Conservation (phyloP, 2,113 vertebrate genomes). For the Mirounga angustirostris region DNA sequence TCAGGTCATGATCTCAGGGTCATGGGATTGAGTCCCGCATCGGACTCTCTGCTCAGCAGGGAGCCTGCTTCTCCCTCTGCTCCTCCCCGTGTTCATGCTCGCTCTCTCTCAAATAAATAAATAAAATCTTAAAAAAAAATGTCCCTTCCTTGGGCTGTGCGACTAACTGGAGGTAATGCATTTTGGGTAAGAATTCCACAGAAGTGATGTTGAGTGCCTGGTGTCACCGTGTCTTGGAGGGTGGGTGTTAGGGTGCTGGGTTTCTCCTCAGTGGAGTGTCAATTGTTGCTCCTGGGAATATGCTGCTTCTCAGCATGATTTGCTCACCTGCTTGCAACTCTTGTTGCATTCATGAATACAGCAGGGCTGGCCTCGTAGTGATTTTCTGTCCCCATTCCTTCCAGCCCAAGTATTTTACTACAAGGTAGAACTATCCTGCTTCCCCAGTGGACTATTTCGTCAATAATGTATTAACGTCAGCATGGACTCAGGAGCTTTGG, state of each 20-base stretch:
- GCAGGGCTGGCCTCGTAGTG: not conserved
- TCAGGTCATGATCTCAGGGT: not conserved
- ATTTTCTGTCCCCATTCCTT: not conserved
- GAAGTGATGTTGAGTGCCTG: not conserved
- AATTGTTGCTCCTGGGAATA: not conserved
- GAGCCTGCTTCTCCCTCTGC: not conserved
- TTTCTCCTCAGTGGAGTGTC: not conserved
- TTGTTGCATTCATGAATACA: not conserved
- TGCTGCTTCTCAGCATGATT: not conserved
- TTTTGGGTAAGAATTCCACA: not conserved
- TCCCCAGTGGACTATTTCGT: not conserved
- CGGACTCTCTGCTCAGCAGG: not conserved
- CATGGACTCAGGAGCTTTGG: not conserved
- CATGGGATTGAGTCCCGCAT: not conserved
- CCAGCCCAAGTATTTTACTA: not conserved
- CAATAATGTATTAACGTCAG: not conserved
- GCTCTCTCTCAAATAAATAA: too few species aligned
- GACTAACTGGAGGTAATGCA: not conserved
- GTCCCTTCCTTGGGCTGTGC: not conserved
- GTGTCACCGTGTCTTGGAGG: not conserved
- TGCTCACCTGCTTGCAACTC: not conserved
- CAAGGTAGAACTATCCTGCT: not conserved
- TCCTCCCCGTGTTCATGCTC: not conserved
- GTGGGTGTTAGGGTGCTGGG: not conserved
- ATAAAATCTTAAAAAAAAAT: not conserved